phyloP scores from a whole-genome alignment of 2,113 vertebrate genomes.

The Lucifuga dentata region DNA sequence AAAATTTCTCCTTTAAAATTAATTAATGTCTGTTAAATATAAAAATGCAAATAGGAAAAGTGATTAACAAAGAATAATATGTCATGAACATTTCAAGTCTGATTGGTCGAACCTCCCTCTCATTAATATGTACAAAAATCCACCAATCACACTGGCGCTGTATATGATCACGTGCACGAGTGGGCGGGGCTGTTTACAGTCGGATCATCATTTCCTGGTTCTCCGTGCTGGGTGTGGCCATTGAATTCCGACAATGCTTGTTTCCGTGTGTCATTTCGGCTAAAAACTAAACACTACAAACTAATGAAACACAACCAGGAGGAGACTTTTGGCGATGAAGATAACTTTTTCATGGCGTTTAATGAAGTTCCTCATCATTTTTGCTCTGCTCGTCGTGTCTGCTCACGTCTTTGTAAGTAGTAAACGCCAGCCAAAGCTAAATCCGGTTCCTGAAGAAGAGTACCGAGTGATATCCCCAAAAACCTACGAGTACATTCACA shows the following conservation, averaged over 20 bases:
- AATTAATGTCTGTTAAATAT: too few species aligned
- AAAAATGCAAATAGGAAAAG: too few species aligned
- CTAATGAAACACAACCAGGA: too few species aligned
- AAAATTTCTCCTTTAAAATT: too few species aligned
- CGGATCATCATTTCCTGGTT: background rate
- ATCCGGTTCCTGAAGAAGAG: conserved; percentile 21
- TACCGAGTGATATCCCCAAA: conserved; percentile 64
- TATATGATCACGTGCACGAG: too few species aligned
- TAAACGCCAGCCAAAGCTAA: background rate
- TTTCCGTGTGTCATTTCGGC: background rate
- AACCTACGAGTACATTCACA: conserved; percentile 78
- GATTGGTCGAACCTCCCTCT: too few species aligned
- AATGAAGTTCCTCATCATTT: conserved; percentile 39
- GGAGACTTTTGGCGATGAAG: conserved; percentile 34
- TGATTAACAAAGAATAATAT: too few species aligned
- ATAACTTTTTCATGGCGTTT: conserved; percentile 3
- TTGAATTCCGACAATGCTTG: background rate
- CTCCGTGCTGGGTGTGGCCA: background rate
- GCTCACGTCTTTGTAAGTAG: conserved; percentile 19
- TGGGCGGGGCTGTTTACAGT: too few species aligned
- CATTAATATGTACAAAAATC: background rate
- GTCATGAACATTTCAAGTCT: too few species aligned
- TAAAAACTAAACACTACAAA: accelerated
- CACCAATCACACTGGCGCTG: too few species aligned
- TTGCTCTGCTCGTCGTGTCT: conserved; percentile 34